Evolutionary conservation across 2,888 invertebrate species (phyloP), one percentile per base, ranked within the genome.

Genomic region (Ophion costatus): DNA sequence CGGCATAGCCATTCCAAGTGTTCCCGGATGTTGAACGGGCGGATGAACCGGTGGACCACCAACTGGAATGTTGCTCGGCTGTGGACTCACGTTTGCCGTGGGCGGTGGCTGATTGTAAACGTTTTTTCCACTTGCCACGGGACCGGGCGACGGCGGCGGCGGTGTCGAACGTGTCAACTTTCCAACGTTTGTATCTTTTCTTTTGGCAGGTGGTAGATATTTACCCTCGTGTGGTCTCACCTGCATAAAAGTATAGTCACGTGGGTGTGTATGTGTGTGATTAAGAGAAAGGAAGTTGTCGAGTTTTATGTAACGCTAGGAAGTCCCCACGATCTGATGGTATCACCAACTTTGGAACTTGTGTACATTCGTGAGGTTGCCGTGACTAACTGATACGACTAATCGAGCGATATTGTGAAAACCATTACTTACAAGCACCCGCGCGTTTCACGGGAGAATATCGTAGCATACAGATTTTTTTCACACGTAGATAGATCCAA

Each of bases 171-270:
- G 95, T 89, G 96, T 95, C 80, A 97, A 91, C 92, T 96, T 97
- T 69, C 96, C 96, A 61, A 95, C 89, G 75, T 89, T 95, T 92
- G 95, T 94, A 87, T 95, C 95, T 95, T 97, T 97, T 92, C 97
- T 95, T 94, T 97, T 97, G 85, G 96, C 96, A 24, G 97, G 97
- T 85, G 97, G 97, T 86, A 97, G 96, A 94, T 97, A 97, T 93
- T 97, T 97, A 51, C 96, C 96, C 89, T 94, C 94, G 78, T 93
- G 93, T 20, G 94, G 91, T 84, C 94, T 90, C 20, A 91, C 85
- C 93, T 92, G 59, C 24, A 42, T 66, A 11, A 7, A 81, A 14
- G 51, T 51, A 4, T 17, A 51, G 17, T 51, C 51, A 4, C 51
- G 5, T 9, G 38, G 7, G 38, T 1, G 17, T 42, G 24, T 11